Conservation (phyloP, 2,113 vertebrate genomes). For the Lophotis ruficrista region DNA sequence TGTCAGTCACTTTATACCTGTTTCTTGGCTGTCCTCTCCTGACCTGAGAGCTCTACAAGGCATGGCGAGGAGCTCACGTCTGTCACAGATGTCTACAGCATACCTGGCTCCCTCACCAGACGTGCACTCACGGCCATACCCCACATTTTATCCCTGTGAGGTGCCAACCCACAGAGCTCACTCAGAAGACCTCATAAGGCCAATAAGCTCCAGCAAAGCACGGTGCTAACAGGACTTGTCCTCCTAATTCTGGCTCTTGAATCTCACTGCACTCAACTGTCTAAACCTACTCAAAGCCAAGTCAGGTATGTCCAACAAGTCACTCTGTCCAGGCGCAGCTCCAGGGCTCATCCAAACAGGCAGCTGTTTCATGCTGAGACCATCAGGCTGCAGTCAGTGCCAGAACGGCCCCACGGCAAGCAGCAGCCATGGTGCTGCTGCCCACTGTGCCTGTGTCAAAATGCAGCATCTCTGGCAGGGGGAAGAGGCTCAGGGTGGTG, state of each 20-base stretch:
- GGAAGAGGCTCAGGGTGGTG: neutral
- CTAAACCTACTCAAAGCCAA: neutral
- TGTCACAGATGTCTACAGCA: neutral
- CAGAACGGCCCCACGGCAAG: neutral
- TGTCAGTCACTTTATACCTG: neutral
- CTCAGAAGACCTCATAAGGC: neutral
- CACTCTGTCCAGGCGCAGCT: neutral
- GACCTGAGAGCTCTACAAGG: neutral
- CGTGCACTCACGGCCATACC: neutral
- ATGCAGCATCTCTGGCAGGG: neutral
- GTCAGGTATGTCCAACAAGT: neutral
- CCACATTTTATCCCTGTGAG: neutral
- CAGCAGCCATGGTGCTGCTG: neutral
- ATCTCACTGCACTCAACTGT: neutral
- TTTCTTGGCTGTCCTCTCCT: neutral
- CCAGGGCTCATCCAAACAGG: neutral
- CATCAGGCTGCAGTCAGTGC: neutral
- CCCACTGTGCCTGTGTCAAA: rapidly evolving
- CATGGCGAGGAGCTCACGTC: neutral
- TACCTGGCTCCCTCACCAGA: neutral
- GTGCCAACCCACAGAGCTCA: neutral
- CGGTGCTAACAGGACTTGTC: rapidly evolving
- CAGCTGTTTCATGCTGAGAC: neutral
- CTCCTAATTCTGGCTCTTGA: neutral
- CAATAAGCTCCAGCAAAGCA: neutral